A percentile compares a stretch with the other conserved stretches of the same genome.
phyloP scores from a whole-genome alignment of 2,113 vertebrate genomes.

The Xenus cinereus region DNA sequence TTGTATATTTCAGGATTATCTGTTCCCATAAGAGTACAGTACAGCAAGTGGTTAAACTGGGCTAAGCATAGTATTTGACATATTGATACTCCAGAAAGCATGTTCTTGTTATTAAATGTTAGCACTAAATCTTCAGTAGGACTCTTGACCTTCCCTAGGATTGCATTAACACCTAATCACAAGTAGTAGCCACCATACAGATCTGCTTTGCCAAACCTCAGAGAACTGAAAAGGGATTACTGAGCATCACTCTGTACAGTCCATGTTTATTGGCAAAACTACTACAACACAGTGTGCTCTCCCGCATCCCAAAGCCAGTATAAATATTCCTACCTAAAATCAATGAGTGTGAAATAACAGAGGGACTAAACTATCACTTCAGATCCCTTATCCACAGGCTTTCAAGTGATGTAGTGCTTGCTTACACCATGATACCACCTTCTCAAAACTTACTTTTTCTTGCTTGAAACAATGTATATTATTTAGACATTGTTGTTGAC shows the following conservation, averaged over 20 bases:
- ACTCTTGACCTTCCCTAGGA: background rate
- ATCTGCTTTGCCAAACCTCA: background rate
- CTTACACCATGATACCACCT: too few relatives aligned
- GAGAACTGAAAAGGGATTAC: background rate
- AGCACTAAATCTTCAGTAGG: background rate
- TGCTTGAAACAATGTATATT: background rate
- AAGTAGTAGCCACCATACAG: background rate
- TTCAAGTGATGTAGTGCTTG: background rate
- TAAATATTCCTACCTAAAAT: background rate
- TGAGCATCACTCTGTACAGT: background rate
- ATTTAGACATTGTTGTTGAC: background rate
- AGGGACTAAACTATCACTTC: background rate
- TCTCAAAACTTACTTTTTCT: background rate
- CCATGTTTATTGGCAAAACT: background rate
- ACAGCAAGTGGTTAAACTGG: rapidly evolving
- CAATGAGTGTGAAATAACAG: background rate
- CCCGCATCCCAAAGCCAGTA: background rate
- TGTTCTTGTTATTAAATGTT: background rate
- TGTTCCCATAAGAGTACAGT: background rate
- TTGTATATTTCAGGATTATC: background rate
- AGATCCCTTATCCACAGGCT: background rate
- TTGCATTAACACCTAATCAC: background rate
- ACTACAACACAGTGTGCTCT: background rate
- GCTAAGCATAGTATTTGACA: background rate
- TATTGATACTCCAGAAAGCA: background rate